Base-by-base conservation (phyloP, 1,140 invertebrate genomes). In the Drosophila dunni region DNA sequence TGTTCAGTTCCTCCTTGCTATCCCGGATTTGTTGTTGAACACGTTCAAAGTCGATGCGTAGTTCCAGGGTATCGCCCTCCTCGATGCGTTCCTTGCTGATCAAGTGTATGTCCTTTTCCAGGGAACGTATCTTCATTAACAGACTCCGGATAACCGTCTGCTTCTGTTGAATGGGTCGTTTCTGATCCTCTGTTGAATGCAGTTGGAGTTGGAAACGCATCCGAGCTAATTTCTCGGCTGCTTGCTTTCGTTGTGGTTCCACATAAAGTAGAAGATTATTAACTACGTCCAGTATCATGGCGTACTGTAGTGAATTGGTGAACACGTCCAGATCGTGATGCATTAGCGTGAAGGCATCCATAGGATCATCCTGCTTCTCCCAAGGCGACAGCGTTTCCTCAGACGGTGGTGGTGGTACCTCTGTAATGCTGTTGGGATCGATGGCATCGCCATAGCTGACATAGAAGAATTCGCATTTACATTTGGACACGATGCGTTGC, bases 401-500 rank as follows among this genome's bases (percentile, higher is more conserved):
- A 6, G 94, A 94, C 1, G 95, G 95, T 0, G 95, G 94, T 17
- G 95, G 94, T 36, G 96, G 94, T 44, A 96, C 94, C 92, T 96
- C 93, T 10, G 94, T 94, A 7, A 95, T 88, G 11, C 93, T 93
- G 54, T 94, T 94, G 0, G 95, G 95, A 92, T 97, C 96, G 13
- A 97, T 93, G 24, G 94, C 95, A 85, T 98, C 97, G 10, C 97
- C 97, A 91, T 99, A 99, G 61, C 97, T 97, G 36, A 97, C 98
- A 92, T 99, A 99, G 92, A 98, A 99, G 93, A 99, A 98, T 93
- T 99, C 98, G 93, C 98, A 99, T 89, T 97, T 97, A 93, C 99
- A 99, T 6, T 98, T 94, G 0, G 98, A 99, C 10, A 99, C 98
- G 72, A 99, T 99, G 50, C 98, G 94, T 94, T 99, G 98, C 4